A percentile compares a stretch with the other conserved stretches of the same genome.
Evolutionary conservation across 1,140 invertebrate genomes (phyloP).

Genomic region (Heliconius hewitsoni): DNA sequence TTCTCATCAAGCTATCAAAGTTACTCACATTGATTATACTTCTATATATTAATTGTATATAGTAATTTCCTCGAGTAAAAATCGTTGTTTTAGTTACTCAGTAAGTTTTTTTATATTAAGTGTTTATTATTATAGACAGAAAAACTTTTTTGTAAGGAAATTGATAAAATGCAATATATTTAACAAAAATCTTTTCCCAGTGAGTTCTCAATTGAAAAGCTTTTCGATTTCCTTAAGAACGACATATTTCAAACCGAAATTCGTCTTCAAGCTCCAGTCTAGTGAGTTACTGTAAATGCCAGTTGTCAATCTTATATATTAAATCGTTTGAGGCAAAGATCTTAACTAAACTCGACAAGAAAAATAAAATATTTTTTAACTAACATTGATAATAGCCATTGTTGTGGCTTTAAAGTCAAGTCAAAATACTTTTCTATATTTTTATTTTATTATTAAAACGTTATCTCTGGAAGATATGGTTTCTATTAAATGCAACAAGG

Average conservation of each 20-base stretch:
- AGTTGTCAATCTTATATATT: conserved; percentile 5
- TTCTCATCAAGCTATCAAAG: too few relatives aligned
- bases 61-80: too few relatives aligned
- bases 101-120: too few relatives aligned
- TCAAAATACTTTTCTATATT: too few relatives aligned
- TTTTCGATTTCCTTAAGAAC: conserved; percentile 11
- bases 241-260: background rate
- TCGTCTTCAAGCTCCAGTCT: background rate
- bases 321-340: background rate
- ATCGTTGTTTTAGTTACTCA: too few relatives aligned
- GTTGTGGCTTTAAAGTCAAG: background rate
- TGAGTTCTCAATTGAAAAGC: conserved; percentile 1
- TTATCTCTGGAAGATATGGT: too few relatives aligned
- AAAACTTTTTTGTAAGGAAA: too few relatives aligned
- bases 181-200: background rate
- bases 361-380: background rate
- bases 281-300: conserved; percentile 7
- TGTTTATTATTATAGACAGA: too few relatives aligned
- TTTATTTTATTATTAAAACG: too few relatives aligned
- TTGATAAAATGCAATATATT: background rate
- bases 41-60: too few relatives aligned
- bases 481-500: too few relatives aligned
- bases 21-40: too few relatives aligned
- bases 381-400: background rate
- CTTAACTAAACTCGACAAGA: background rate